A percentile compares a stretch with the other conserved stretches of the same genome.
These are phyloP conservation scores for Chlorocebus sabaeus DNA, from an alignment of 2,113 vertebrate species.

Conservation along the genomic window DNA sequence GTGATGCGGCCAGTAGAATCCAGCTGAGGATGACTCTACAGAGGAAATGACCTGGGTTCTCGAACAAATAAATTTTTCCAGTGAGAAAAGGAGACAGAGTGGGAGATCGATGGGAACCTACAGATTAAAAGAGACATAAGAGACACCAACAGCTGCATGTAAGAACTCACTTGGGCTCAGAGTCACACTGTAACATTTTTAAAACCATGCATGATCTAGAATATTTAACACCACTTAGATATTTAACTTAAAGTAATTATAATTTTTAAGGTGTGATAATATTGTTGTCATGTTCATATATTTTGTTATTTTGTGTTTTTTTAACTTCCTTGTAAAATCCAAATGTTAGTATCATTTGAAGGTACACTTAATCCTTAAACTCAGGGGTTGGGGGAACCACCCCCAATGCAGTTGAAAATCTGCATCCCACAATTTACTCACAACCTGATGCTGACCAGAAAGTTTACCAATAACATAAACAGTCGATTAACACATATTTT, in stretches of 20 bases:
- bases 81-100: not conserved
- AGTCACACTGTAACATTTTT: not conserved
- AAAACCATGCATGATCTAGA: not conserved
- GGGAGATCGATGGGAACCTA: not conserved
- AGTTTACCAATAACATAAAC: not conserved
- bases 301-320: too few species aligned
- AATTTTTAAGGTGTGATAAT: not conserved
- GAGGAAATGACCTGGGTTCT: not conserved
- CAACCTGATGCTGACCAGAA: not conserved
- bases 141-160: not conserved
- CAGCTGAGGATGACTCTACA: not conserved
- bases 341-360: not conserved
- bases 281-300: not conserved
- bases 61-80: not conserved
- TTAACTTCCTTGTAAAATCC: too few species aligned
- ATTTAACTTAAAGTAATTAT: not conserved
- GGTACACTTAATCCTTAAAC: not conserved
- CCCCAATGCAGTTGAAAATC: not conserved
- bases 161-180: not conserved
- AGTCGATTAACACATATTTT: not conserved
- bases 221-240: accelerated
- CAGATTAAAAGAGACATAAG: not conserved
- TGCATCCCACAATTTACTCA: not conserved
- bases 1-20: accelerated
- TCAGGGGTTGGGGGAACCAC: not conserved